A percentile compares a stretch with the other conserved stretches of the same genome.
These are phyloP conservation scores for Lapara coniferarum DNA, from an alignment of 2,888 invertebrate species.

Conservation along the genomic window DNA sequence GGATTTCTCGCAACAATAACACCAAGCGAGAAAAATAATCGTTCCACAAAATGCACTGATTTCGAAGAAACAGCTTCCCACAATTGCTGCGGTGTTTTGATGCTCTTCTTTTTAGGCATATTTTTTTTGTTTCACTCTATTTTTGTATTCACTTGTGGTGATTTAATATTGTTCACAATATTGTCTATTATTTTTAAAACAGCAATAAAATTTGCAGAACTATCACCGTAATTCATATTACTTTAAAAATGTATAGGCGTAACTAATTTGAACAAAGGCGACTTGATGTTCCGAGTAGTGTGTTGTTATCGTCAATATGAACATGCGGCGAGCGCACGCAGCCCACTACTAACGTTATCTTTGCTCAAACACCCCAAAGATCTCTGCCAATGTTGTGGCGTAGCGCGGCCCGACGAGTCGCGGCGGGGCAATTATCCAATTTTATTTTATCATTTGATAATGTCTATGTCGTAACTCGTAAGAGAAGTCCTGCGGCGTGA, in stretches of 20 bases:
- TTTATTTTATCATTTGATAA: slow-evolving; percentile 38
- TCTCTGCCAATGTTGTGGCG: not conserved
- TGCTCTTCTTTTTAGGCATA: slow-evolving; percentile 64
- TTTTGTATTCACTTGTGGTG: not conserved
- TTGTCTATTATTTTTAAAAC: not conserved
- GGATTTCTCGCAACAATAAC: slow-evolving; percentile 84
- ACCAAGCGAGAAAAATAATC: slow-evolving; percentile 84
- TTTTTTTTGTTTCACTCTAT: slow-evolving; percentile 28
- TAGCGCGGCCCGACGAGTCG: not conserved
- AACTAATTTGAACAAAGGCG: not conserved
- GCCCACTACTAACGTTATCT: slow-evolving; percentile 25
- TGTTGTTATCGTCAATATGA: not conserved
- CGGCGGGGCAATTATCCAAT: slow-evolving; percentile 36
- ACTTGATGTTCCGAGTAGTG: not conserved
- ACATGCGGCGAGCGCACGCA: slow-evolving; percentile 33
- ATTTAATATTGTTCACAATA: not conserved
- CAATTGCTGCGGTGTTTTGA: slow-evolving; percentile 66
- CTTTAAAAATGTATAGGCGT: not conserved
- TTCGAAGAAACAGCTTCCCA: slow-evolving; percentile 73
- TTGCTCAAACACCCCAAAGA: slow-evolving; percentile 1
- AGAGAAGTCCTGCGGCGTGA: not conserved
- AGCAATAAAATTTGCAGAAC: not conserved
- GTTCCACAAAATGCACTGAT: slow-evolving; percentile 73
- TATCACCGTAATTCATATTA: slow-evolving; percentile 4
- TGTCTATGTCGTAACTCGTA: no score